Conservation (phyloP, 2,888 invertebrate species). For the Oxytorus armatus region DNA sequence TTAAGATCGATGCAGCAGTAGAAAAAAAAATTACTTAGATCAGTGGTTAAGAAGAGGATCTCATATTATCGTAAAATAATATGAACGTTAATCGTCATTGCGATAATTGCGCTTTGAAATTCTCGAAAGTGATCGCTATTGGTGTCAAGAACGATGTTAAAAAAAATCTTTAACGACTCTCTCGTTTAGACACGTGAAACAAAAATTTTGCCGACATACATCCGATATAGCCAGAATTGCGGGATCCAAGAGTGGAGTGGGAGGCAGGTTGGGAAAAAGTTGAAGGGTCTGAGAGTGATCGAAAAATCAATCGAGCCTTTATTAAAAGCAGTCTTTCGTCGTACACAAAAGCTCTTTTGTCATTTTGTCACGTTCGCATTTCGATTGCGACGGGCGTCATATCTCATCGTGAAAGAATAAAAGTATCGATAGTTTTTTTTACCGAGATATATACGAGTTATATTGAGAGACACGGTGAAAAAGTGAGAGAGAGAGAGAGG, state of each 20-base stretch:
- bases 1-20: too few species aligned
- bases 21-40: too few species aligned
- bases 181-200: neutral
- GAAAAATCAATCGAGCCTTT: constrained; percentile 49
- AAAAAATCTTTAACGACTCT: too few species aligned
- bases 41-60: too few species aligned
- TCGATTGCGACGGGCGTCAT: constrained; percentile 35
- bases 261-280: neutral
- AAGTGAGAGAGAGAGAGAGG: neutral
- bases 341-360: constrained; percentile 39
- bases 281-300: neutral
- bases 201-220: neutral
- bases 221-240: constrained; percentile 10
- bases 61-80: too few species aligned
- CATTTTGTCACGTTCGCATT: constrained; percentile 45
- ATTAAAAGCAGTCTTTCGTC: constrained; percentile 39
- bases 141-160: too few species aligned
- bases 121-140: too few species aligned
- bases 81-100: too few species aligned
- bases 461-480: neutral
- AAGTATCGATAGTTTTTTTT: constrained; percentile 37
- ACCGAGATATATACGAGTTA: constrained; percentile 2
- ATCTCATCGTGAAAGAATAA: constrained; percentile 44
- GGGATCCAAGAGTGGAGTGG: neutral
- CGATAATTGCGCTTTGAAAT: too few species aligned